phyloP scores from a whole-genome alignment of 2,113 vertebrate species.

The Austrofundulus limnaeus region DNA sequence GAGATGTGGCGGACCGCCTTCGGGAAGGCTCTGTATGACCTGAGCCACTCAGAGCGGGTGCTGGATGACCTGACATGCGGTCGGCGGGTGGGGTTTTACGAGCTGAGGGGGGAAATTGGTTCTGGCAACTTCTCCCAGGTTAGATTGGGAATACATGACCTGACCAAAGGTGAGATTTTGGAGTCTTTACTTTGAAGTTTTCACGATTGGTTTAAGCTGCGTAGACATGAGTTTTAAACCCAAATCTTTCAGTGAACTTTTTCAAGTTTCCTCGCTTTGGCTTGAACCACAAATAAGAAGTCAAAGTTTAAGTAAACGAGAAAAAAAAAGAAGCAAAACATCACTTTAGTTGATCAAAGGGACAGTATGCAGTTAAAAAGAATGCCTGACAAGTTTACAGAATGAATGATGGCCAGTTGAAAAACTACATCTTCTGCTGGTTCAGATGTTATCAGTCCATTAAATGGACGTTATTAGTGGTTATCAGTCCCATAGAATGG shows the following conservation, averaged over 20 bases:
- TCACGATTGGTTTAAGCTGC: background rate
- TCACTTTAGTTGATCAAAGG: too few species aligned
- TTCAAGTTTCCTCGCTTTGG: background rate
- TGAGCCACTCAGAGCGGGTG: slow-evolving; percentile 68
- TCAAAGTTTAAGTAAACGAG: too few species aligned
- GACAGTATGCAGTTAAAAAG: too few species aligned
- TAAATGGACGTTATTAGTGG: too few species aligned
- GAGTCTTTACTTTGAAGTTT: background rate
- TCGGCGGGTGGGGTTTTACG: slow-evolving; percentile 73
- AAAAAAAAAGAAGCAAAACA: too few species aligned
- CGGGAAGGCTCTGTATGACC: slow-evolving; percentile 66
- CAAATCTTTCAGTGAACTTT: background rate
- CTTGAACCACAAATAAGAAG: too few species aligned
- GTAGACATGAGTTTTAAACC: background rate
- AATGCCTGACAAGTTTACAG: too few species aligned
- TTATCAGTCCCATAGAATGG: too few species aligned
- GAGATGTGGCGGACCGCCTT: slow-evolving; percentile 43
- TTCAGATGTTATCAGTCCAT: too few species aligned
- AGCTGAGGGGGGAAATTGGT: slow-evolving; percentile 77
- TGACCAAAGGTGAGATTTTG: slow-evolving; percentile 76
- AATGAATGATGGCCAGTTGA: too few species aligned
- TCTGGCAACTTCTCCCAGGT: slow-evolving; percentile 80
- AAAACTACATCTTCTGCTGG: too few species aligned
- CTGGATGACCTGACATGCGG: slow-evolving; percentile 67
- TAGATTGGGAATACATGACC: slow-evolving; percentile 74